Evolutionary conservation across 2,888 invertebrate genomes (phyloP).

Genomic region (Sepiola atlantica): DNA sequence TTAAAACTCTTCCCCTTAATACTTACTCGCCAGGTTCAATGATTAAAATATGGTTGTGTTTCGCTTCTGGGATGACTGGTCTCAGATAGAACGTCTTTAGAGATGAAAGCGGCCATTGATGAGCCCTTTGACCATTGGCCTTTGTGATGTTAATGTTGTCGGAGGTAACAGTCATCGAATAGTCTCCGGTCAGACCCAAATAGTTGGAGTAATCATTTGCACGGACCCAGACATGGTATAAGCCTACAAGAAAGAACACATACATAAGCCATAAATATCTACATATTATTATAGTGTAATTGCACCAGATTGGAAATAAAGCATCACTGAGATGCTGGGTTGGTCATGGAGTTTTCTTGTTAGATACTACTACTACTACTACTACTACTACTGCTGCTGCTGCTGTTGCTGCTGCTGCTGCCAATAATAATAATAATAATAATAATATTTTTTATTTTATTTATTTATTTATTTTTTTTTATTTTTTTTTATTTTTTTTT

Average conservation of each 20-base stretch:
- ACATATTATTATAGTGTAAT: too few relatives aligned
- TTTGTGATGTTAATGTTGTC: background rate
- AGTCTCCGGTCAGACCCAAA: background rate
- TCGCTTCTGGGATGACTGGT: background rate
- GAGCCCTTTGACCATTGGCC: background rate
- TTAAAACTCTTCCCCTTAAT: background rate
- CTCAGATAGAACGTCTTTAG: constrained; percentile 6
- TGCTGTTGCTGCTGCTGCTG: too few relatives aligned
- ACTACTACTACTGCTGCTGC: too few relatives aligned
- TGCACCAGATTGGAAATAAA: too few relatives aligned
- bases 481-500: too few relatives aligned
- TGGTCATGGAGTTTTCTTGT: too few relatives aligned
- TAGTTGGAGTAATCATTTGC: constrained; percentile 22
- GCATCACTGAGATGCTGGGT: too few relatives aligned
- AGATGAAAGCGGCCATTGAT: constrained; percentile 8
- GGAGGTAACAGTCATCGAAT: background rate
- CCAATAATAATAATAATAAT: too few relatives aligned
- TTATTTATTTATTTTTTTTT: too few relatives aligned
- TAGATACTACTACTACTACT: too few relatives aligned
- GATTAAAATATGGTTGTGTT: constrained; percentile 37
- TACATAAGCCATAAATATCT: too few relatives aligned
- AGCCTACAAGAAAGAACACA: background rate
- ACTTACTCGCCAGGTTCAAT: constrained; percentile 40
- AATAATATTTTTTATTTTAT: too few relatives aligned
- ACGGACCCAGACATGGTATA: constrained; percentile 15